Evolutionary conservation across 2,888 invertebrate genomes (phyloP).

Genomic region (Argyresthia goedartella): DNA sequence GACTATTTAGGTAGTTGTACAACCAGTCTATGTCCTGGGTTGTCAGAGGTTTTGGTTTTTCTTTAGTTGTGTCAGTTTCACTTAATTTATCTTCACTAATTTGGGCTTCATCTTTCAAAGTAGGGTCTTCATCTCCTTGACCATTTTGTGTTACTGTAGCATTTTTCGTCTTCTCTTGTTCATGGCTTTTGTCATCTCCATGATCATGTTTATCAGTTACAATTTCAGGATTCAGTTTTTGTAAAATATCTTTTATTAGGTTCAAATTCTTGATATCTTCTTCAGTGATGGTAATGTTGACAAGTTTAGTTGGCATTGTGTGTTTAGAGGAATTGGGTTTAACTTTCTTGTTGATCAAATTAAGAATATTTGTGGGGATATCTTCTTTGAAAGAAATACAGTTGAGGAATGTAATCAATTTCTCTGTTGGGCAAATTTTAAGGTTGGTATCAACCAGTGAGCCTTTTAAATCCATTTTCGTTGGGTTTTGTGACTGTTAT

Average conservation of each 20-base stretch:
- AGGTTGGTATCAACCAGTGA: slow-evolving; percentile 75
- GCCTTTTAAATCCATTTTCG: slow-evolving; percentile 63
- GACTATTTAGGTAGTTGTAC: slow-evolving; percentile 60
- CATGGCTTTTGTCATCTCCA: slow-evolving; percentile 7
- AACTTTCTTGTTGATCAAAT: not conserved
- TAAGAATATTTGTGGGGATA: slow-evolving; percentile 37
- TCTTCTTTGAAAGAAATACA: slow-evolving; percentile 51
- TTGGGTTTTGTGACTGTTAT: slow-evolving; percentile 20
- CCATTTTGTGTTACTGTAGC: not conserved
- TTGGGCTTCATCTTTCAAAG: slow-evolving; percentile 8
- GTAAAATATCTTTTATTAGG: slow-evolving; percentile 23
- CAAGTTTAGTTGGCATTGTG: slow-evolving; percentile 2
- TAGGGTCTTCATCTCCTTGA: not conserved
- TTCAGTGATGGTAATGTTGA: slow-evolving; percentile 23
- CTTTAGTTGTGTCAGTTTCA: slow-evolving; percentile 16
- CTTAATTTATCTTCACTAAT: slow-evolving; percentile 9
- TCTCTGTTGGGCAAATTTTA: slow-evolving; percentile 73
- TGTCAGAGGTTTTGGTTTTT: slow-evolving; percentile 22
- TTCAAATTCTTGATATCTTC: slow-evolving; percentile 35
- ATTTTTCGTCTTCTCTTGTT: slow-evolving; percentile 7
- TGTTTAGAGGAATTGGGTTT: not conserved
- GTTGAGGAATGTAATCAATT: slow-evolving; percentile 67
- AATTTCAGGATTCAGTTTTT: slow-evolving; percentile 10
- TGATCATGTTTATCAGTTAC: slow-evolving; percentile 6
- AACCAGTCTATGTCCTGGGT: slow-evolving; percentile 76